Conservation (phyloP, 64 coral and sea anemone species). For the Platygyra sinensis region DNA sequence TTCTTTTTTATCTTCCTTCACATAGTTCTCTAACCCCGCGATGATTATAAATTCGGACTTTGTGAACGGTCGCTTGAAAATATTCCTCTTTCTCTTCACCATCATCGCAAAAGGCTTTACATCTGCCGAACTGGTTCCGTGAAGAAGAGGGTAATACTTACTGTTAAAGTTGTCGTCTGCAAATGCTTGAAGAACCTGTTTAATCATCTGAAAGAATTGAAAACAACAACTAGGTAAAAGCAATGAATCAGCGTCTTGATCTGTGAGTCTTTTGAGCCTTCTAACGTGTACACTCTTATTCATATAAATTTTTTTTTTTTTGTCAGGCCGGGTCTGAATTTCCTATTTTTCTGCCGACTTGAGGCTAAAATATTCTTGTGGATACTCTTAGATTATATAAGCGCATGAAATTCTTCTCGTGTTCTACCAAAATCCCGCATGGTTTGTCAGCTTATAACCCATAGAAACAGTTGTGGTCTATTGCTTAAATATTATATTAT, state of each 20-base stretch:
- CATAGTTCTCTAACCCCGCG: neutral
- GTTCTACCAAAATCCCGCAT: no score
- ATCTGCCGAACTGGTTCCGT: neutral
- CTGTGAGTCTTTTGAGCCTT: no score
- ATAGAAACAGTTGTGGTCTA: no score
- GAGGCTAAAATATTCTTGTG: no score
- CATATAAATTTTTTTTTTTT: no score
- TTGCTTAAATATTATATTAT: no score
- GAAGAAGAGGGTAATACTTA: neutral
- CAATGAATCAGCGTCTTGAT: neutral
- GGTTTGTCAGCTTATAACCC: no score
- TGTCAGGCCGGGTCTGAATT: no score
- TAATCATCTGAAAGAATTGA: slow-evolving; percentile 19
- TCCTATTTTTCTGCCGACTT: no score
- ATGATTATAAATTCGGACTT: neutral
- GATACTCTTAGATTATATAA: no score
- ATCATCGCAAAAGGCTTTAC: neutral
- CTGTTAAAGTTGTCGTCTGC: neutral
- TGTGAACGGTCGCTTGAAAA: neutral
- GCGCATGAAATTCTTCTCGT: no score
- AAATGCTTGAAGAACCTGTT: neutral
- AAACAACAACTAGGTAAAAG: neutral
- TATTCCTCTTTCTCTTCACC: neutral
- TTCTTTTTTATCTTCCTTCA: slow-evolving; percentile 6
- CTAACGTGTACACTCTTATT: no score